Percentiles rank a stretch among this genome's conserved stretches.
Evolutionary conservation across 2,888 invertebrate species (phyloP).

Genomic region (Cryptophagus acutangulus): DNA sequence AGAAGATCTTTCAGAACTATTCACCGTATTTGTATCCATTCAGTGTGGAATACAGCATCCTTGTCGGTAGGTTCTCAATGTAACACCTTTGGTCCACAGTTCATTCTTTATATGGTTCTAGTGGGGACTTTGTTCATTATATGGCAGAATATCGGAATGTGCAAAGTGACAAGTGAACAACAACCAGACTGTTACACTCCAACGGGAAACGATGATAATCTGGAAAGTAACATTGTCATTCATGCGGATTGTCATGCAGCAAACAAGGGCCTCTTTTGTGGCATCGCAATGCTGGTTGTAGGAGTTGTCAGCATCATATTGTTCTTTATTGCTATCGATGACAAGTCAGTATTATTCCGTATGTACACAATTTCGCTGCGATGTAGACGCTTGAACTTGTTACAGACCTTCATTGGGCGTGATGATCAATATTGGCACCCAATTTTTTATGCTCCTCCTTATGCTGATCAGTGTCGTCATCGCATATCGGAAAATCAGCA

Average conservation of each 20-base stretch:
- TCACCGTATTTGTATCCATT: conserved; percentile 77
- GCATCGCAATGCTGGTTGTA: conserved; percentile 54
- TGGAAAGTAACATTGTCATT: conserved; percentile 42
- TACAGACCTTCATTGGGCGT: conserved; percentile 42
- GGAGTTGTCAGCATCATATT: conserved; percentile 57
- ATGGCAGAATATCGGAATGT: conserved; percentile 68
- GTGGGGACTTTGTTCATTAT: conserved; percentile 70
- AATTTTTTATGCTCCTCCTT: conserved; percentile 52
- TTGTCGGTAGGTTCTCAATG: conserved; percentile 58
- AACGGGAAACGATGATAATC: conserved; percentile 26
- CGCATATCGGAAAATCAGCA: conserved; percentile 60
- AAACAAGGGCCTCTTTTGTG: conserved; percentile 68
- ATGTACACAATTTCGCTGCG: background rate
- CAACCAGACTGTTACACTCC: conserved; percentile 30
- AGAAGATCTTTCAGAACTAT: conserved; percentile 54
- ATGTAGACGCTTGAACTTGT: background rate
- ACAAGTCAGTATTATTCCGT: conserved; percentile 46
- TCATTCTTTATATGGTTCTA: conserved; percentile 40
- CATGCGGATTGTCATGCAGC: conserved; percentile 70
- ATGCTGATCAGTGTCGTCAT: conserved; percentile 57
- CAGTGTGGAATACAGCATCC: conserved; percentile 74
- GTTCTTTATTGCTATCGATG: conserved; percentile 55
- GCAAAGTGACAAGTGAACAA: conserved; percentile 43
- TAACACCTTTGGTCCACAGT: background rate
- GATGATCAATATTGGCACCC: conserved; percentile 51